These are phyloP conservation scores for Budorcas taxicolor DNA, from an alignment of 2,113 vertebrate genomes.

Conservation along the genomic window DNA sequence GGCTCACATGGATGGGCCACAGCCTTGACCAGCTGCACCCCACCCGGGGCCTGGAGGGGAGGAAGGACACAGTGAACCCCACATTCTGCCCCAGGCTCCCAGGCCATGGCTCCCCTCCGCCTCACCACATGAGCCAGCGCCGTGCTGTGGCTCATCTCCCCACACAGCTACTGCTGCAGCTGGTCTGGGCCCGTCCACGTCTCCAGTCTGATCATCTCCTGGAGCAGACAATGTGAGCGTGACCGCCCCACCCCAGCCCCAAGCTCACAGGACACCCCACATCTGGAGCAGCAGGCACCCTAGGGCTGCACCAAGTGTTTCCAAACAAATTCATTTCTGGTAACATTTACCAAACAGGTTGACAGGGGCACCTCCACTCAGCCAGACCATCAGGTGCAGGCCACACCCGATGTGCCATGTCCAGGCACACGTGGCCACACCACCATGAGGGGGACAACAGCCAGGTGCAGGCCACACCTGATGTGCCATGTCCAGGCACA, in stretches of 20 bases:
- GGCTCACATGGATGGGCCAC: background rate
- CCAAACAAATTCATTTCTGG: background rate
- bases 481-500: accelerated
- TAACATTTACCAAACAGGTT: background rate
- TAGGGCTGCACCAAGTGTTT: no score
- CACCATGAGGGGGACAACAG: accelerated
- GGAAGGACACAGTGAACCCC: background rate
- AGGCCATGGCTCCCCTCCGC: accelerated
- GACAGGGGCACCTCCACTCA: no score
- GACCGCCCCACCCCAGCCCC: background rate
- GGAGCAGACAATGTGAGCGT: background rate
- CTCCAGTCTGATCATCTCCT: background rate
- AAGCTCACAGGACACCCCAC: accelerated
- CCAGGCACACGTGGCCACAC: background rate
- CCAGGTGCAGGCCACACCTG: background rate
- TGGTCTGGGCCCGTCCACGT: background rate
- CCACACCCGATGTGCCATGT: accelerated
- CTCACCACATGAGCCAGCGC: background rate
- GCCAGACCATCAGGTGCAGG: background rate
- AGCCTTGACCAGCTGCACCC: background rate
- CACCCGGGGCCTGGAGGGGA: background rate
- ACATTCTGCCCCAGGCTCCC: background rate
- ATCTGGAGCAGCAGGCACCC: background rate
- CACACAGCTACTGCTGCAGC: no score
- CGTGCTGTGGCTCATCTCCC: accelerated